Base-by-base conservation (phyloP, 2,888 invertebrate genomes). In the Ectropis crepuscularia region DNA sequence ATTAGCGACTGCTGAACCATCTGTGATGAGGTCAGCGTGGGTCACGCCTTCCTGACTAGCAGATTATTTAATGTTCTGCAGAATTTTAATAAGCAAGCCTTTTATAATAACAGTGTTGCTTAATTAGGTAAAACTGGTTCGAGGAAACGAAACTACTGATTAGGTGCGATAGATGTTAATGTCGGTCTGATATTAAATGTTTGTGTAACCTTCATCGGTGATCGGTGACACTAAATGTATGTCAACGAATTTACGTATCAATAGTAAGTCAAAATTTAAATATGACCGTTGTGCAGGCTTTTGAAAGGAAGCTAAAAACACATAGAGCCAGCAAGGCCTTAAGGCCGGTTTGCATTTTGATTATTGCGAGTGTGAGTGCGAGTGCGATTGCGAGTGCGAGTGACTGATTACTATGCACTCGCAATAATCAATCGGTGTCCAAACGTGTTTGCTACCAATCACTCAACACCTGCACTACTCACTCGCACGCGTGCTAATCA, bases 11-110 rank as follows among this genome's bases (percentile, higher is more conserved):
- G 38, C 12, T 55, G 38, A 43, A 16, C 11, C 55, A 43, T 51
- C 59, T 60, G 59, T 48, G 63, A 49, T 63, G 63, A 67, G 81
- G 89, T 87, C 85, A 79, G 68, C n/a, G 41, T 61, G 68, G 89
- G 89, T 88, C 88, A 65, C 81, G 63, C 78, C 82, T 90, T 92
- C 91, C 91, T 89, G 83, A 71, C 81, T 69, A 65, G 61, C 55
- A 67, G 68, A 67, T 67, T 70, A 71, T 67, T 64, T 63, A 11
- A 63, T 54, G 46, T 54, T 53, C 46, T 65, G 65, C 68, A 65
- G 69, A 71, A 71, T 63, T 67, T 59, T 51, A 63, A 63, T 61
- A 58, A 61, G 54, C 36, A 61, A 60, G 57, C 57, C 41, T 79
- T 82, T 83, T 79, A 65, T 72, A 82, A 83, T 85, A 89, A 88